A percentile compares a stretch with the other conserved stretches of the same genome.
phyloP scores from a whole-genome alignment of 2,113 vertebrate species.

The Oncorhynchus kisutch region DNA sequence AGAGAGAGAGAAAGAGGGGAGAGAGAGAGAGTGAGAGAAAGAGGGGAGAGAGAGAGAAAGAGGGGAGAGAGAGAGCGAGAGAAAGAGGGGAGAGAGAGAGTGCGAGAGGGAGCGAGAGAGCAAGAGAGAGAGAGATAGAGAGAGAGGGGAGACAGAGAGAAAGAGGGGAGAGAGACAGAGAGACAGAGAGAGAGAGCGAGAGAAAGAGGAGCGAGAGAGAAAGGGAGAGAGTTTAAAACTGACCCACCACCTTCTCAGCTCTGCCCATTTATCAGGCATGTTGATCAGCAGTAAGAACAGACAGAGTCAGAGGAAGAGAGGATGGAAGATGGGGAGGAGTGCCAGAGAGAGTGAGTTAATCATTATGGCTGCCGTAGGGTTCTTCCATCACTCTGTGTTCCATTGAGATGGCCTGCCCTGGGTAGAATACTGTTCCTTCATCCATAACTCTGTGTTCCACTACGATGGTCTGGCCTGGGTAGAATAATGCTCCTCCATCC shows the following conservation, averaged over 20 bases:
- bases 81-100: not conserved
- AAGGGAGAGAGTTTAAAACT: constrained; percentile 18
- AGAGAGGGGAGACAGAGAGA: not conserved
- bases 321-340: not conserved
- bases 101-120: too few relatives aligned
- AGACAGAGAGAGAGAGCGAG: not conserved
- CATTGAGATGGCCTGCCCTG: not conserved
- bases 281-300: too few relatives aligned
- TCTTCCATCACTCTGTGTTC: not conserved
- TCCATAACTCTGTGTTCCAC: too few relatives aligned
- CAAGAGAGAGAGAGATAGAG: too few relatives aligned
- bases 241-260: not conserved
- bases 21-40: not conserved
- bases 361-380: not conserved
- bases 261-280: too few relatives aligned
- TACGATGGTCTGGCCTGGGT: too few relatives aligned
- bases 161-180: not conserved
- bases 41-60: not conserved
- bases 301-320: not conserved
- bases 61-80: not conserved
- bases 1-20: not conserved
- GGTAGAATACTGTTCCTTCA: too few relatives aligned
- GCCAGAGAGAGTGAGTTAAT: too few relatives aligned
- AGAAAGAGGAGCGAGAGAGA: not conserved
- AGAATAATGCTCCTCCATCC: too few relatives aligned